These are phyloP conservation scores for Glareola pratincola DNA, from an alignment of 2,113 vertebrate species.

Conservation along the genomic window DNA sequence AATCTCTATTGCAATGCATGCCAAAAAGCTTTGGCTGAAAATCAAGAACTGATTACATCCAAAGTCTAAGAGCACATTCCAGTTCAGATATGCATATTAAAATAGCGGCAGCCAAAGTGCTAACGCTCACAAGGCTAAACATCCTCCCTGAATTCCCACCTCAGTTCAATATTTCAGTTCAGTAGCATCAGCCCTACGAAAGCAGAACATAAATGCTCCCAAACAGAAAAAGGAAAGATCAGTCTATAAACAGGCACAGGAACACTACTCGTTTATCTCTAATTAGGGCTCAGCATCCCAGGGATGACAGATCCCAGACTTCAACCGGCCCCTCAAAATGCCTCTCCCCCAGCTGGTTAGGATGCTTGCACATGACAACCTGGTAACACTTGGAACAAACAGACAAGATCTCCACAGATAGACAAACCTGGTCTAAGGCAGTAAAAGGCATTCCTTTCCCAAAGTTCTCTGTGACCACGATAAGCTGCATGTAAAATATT, in stretches of 20 bases:
- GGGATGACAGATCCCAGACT: not conserved
- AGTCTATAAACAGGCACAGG: not conserved
- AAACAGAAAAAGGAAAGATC: not conserved
- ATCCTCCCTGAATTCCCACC: not conserved
- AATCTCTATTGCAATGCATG: not conserved
- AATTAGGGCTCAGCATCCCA: not conserved
- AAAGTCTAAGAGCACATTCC: not conserved
- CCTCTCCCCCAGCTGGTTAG: not conserved
- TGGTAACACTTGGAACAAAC: not conserved
- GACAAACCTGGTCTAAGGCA: not conserved
- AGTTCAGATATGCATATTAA: not conserved
- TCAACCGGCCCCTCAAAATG: not conserved
- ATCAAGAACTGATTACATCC: not conserved
- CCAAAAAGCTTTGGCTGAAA: slow-evolving; percentile 11
- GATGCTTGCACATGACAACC: not conserved
- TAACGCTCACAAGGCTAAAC: not conserved
- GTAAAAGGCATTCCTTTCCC: not conserved
- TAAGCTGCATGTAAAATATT: not conserved
- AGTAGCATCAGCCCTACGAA: not conserved
- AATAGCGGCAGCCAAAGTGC: not conserved
- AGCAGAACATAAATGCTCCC: not conserved
- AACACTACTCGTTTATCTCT: not conserved
- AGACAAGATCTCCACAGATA: not conserved
- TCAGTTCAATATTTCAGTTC: not conserved
- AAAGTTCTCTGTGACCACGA: not conserved